Base-by-base conservation (phyloP, 2,113 vertebrate species). In the Lamprotornis superbus region DNA sequence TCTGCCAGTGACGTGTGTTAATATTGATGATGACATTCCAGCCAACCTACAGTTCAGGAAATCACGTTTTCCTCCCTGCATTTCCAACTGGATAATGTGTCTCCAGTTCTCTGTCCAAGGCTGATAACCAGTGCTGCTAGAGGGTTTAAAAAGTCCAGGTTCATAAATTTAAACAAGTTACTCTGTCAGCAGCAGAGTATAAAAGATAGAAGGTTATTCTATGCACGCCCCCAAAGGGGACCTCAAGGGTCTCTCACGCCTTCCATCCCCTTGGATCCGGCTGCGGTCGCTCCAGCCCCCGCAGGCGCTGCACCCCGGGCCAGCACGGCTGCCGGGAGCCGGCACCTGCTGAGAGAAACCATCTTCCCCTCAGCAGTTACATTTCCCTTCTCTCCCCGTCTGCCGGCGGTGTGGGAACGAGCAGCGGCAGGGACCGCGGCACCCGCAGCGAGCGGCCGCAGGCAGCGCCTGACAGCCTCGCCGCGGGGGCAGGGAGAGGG, bases 301-400 rank as follows among this genome's bases (percentile, higher is more conserved):
- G 12, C 22, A 20, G 2, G 4, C 9, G 1, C 7, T 0, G 56
- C 8, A 22, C 75, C 12, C 3, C 1, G 7, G 9, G 37, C 37
- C 5, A 17, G 75, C 2, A 21, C 3, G 40, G 40, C 73, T 47
- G 55, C 44, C 2, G 33, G 40, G 28, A 19, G 31, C 44, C 0
- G 49, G 11, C 12, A 49, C n/a, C 42, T 24, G 70, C 47, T 5
- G 52, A 55, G 18, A 15, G 5, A 31, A 88, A 47, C 33, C 56
- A 11, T 4, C 28, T 46, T 12, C 61, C n/a, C 5, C 59, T 42
- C 47, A 2, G 19, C 2, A 22, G 4, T 5, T 3, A 0, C 1
- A 0, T 10, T 64, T 10, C 39, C 0, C 19, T 20, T 4, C 47
- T 5, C 0, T 4, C 42, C 8, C 39, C 4, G 61, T 18, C 15